Evolutionary conservation across 2,888 invertebrate genomes (phyloP), one percentile per base, ranked within the genome.

Genomic region (Aethes cnicana): DNA sequence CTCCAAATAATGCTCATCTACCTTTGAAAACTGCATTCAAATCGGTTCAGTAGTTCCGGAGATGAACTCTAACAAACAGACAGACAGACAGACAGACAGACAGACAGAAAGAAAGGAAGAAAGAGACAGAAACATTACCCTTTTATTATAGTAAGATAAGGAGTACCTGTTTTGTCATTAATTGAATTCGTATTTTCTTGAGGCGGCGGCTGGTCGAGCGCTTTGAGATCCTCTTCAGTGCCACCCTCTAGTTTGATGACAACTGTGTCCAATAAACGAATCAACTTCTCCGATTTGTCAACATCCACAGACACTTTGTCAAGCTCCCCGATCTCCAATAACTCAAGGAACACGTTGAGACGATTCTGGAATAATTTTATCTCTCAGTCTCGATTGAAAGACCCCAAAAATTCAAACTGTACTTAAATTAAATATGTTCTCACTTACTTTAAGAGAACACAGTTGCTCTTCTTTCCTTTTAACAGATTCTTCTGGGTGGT

Each of bases 241-340:
- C 96, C 97, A 12, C 98, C 99, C 85, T 99, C 99, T 32, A 99
- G 90, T 78, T 97, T 96, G 57, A 99, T 97, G 4, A 99, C 99
- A 30, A 97, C 98, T 47, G 98, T 96, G 80, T 99, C 99, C 53
- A 99, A 91, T 6, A 99, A 89, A 62, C 95, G 94, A 39, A 98
- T 92, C 43, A 99, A 86, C 50, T 94, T 92, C 46, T 95, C 95
- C 0, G 94, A 92, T 77, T 96, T 95, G 47, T 95, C 95, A 26
- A 95, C 94, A 74, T 99, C 99, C 1, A 98, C 93, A 1, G 94
- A 91, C 0, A 96, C 93, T 61, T 91, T 92, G 54, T 95, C 94
- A 36, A 98, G 90, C 62, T 93, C 92, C 2, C 92, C 94, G 26
- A 88, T 90, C 1, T 94, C 92, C 41, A 98, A 82, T 57, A 99